A percentile compares a stretch with the other conserved stretches of the same genome.
phyloP scores from a whole-genome alignment of 2,113 vertebrate genomes.

The Elephas maximus region DNA sequence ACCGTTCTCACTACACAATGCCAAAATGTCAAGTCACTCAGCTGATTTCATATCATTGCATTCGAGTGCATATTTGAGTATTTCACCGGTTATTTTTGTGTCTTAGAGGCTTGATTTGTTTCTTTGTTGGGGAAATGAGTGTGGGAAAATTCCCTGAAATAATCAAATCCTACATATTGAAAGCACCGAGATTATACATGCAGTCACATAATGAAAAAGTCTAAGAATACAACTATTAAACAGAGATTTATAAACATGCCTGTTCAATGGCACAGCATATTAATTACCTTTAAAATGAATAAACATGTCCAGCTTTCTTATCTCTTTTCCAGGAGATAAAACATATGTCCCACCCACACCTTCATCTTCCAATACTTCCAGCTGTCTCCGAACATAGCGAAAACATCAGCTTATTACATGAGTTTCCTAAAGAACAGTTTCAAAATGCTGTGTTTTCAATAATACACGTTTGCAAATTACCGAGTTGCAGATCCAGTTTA shows the following conservation, averaged over 20 bases:
- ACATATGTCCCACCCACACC: not conserved
- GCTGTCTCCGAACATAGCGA: not conserved
- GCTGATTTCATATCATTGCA: not conserved
- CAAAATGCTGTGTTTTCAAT: fast-evolving
- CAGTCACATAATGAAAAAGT: not conserved
- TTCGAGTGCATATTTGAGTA: not conserved
- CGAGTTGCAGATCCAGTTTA: not conserved
- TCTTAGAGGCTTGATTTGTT: not conserved
- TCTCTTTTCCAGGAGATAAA: not conserved
- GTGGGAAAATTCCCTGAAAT: not conserved
- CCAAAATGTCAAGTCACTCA: not conserved
- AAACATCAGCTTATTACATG: not conserved
- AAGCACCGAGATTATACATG: not conserved
- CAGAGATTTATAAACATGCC: not conserved
- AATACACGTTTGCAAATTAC: not conserved
- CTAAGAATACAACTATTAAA: not conserved
- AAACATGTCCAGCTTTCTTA: not conserved
- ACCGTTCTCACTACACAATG: too few relatives aligned
- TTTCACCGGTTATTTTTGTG: not conserved
- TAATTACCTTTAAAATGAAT: constrained; percentile 26
- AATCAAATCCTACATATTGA: not conserved
- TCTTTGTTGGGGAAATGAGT: not conserved
- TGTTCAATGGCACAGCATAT: not conserved
- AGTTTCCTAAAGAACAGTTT: constrained; percentile 44
- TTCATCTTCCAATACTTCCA: not conserved